phyloP scores from a whole-genome alignment of 2,888 invertebrate species.

The Tenthredo notha region DNA sequence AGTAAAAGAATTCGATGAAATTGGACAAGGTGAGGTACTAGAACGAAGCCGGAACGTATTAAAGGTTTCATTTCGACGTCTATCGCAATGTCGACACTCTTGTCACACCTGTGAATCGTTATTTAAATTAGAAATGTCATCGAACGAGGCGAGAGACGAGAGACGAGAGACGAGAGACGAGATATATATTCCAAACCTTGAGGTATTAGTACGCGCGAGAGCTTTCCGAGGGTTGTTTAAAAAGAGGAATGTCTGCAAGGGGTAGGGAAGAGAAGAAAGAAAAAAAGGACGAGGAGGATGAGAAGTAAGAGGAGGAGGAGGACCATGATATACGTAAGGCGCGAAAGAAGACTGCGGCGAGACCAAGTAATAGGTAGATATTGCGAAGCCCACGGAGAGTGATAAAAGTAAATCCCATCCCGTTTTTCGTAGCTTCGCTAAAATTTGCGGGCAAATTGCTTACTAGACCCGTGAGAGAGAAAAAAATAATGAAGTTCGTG shows the following conservation, averaged over 20 bases:
- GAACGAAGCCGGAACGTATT: conserved; percentile 16
- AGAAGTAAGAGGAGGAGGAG: conserved; percentile 12
- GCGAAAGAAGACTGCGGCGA: conserved; percentile 34
- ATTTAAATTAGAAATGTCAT: conserved; percentile 39
- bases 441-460: conserved; percentile 51
- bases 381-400: conserved; percentile 53
- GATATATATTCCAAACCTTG: conserved; percentile 9
- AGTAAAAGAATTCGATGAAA: conserved; percentile 3
- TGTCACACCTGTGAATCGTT: conserved; percentile 18
- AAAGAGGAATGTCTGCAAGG: conserved; percentile 8
- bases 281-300: not conserved
- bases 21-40: conserved; percentile 29
- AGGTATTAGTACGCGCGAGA: conserved; percentile 22
- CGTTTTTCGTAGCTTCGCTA: conserved; percentile 48
- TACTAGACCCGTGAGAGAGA: conserved; percentile 50
- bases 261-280: not conserved
- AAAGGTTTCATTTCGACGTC: conserved; percentile 25
- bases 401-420: conserved; percentile 52
- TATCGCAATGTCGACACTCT: conserved; percentile 21
- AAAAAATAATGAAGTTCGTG: conserved; percentile 41
- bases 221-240: conserved; percentile 34
- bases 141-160: not conserved
- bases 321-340: conserved; percentile 28
- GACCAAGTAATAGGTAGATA: conserved; percentile 52
- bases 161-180: too few relatives aligned